Evolutionary conservation across 2,888 invertebrate species (phyloP), one percentile per base, ranked within the genome.

Genomic region (Noctua pronuba): DNA sequence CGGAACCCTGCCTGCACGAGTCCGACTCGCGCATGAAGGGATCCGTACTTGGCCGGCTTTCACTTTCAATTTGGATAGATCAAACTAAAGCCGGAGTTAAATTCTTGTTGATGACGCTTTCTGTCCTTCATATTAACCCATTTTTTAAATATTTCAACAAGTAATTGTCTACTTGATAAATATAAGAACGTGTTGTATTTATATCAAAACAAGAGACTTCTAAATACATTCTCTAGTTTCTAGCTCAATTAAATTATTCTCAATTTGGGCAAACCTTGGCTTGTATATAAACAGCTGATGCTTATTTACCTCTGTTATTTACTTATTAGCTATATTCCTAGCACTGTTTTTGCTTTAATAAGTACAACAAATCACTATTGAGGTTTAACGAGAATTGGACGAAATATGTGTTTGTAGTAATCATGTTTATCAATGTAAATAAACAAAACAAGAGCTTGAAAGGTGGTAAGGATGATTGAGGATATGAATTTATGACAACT

Each of bases 271-370:
- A 21, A 55, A 83, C 76, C 66, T 72, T 75, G 60, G 24, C 44
- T 69, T 46, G 11, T 73, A 31, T 77, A 49, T 41, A 13, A 64
- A 72, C 75, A 66, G 67, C 75, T 79, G 74, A 77, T 73, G 73
- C 38, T 78, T 68, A 84, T 77, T 77, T 41, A 68, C 38, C 35
- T 49, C 7, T 8, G 3, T 28, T 44, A 74, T 69, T 72, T 69
- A 55, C 66, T 35, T 35, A 35, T 5, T 35, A 35, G 35, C 35
- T 38, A 52, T 60, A 18, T 60, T 71, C 24, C 24, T 55, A 24
- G 46, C 58, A 64, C 70, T 85, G 86, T 79, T 83, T 82, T 67
- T n/a, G 41, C 64, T 72, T 35, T 77, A 77, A 82, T 86, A 77
- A 86, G 28, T 58, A 66, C 66, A 16, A 31, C 41, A 52, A 38